phyloP scores from a whole-genome alignment of 2,797 vertebrate species.

The Bradypus variegatus region DNA sequence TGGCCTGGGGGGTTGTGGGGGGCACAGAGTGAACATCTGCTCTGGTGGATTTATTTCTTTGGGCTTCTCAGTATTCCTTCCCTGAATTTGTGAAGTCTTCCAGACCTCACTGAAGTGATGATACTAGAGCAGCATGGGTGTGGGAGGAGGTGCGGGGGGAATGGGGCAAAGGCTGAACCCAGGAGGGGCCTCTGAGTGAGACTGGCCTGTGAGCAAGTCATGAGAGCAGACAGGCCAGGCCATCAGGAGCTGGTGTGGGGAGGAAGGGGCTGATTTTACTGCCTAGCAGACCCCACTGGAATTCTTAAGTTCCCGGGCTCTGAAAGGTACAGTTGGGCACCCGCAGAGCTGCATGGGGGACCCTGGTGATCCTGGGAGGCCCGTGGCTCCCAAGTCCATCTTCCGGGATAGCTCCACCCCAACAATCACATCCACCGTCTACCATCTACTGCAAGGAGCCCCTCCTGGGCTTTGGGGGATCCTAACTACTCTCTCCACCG shows the following conservation, averaged over 20 bases:
- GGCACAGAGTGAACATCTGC: background rate
- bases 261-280: background rate
- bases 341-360: fast-evolving
- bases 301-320: background rate
- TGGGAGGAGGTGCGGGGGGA: background rate
- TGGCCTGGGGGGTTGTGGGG: background rate
- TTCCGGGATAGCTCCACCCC: background rate
- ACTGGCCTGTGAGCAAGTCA: background rate
- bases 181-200: background rate
- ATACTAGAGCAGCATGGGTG: background rate
- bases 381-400: background rate
- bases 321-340: background rate
- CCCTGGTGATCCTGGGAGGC: background rate
- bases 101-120: background rate
- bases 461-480: background rate
- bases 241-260: background rate
- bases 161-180: background rate
- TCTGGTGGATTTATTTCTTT: background rate
- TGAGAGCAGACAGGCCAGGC: background rate
- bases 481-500: background rate
- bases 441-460: background rate
- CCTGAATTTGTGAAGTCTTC: background rate
- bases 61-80: background rate
- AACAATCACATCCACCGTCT: background rate
- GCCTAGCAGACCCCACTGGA: background rate